Conservation (phyloP, 2,797 vertebrate species). For the Telmatherina bonti region DNA sequence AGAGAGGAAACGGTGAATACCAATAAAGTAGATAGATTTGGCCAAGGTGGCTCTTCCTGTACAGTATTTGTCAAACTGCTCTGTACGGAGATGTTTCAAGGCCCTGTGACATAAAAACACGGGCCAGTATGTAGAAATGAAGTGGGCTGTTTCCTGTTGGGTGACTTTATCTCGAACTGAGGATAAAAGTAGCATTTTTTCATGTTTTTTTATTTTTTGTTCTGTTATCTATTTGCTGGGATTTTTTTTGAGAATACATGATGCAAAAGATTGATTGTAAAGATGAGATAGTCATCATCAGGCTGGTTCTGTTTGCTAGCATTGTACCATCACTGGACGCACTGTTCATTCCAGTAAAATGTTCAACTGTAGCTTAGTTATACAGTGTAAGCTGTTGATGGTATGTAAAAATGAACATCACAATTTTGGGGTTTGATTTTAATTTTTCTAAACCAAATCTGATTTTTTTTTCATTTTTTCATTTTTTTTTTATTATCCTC, state of each 20-base stretch:
- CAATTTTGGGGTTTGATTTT: too few relatives aligned
- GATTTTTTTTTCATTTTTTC: too few relatives aligned
- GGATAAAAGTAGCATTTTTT: conserved; percentile 35
- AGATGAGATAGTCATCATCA: neutral
- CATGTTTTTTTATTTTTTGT: neutral
- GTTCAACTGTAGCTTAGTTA: too few relatives aligned
- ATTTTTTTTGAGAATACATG: conserved; percentile 8
- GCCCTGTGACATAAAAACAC: conserved; percentile 57
- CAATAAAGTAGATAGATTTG: conserved; percentile 71
- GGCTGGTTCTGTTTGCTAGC: neutral
- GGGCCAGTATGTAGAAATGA: conserved; percentile 40
- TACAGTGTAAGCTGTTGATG: too few relatives aligned
- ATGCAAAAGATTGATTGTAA: conserved; percentile 25
- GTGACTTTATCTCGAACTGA: conserved; percentile 39
- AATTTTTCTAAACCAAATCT: too few relatives aligned
- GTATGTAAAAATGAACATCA: too few relatives aligned
- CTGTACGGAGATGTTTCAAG: conserved; percentile 28
- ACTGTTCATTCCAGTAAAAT: neutral
- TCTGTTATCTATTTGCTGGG: neutral
- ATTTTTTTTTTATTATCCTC: too few relatives aligned
- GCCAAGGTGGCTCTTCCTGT: conserved; percentile 57
- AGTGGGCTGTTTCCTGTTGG: conserved; percentile 5
- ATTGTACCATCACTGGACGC: neutral
- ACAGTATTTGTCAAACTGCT: conserved; percentile 65
- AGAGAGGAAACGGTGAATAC: conserved; percentile 62